These are phyloP conservation scores for Callopanchax toddi DNA, from an alignment of 2,113 vertebrate genomes.

Conservation along the genomic window DNA sequence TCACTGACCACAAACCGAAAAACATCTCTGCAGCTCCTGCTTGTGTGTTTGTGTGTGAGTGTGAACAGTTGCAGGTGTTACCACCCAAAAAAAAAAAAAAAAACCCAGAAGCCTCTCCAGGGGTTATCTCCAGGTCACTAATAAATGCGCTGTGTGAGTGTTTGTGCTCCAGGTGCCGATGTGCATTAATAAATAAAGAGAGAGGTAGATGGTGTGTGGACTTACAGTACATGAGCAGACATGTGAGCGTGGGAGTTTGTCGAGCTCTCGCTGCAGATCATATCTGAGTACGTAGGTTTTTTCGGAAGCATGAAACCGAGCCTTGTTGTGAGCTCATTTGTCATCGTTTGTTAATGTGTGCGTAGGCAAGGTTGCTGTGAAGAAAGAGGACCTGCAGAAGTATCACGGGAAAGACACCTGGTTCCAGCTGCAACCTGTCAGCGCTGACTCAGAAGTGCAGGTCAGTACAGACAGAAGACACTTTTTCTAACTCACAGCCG, in stretches of 20 bases:
- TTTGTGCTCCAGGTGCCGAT: constrained; percentile 20
- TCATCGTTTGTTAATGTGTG: constrained; percentile 36
- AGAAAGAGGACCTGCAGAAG: constrained; percentile 96
- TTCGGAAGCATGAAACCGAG: background rate
- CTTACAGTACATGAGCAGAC: constrained; percentile 25
- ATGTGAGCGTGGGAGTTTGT: constrained; percentile 18
- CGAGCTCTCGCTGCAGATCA: background rate
- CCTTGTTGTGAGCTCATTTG: constrained; percentile 14
- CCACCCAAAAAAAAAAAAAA: constrained; percentile 1
- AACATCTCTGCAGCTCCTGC: constrained; percentile 3
- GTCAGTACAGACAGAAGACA: constrained; percentile 73
- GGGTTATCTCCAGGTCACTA: constrained; percentile 31
- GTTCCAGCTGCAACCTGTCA: constrained; percentile 96
- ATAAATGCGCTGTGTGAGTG: background rate
- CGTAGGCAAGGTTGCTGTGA: constrained; percentile 94
- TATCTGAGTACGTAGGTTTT: constrained; percentile 16
- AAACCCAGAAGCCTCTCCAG: background rate
- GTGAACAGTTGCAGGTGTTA: constrained; percentile 22
- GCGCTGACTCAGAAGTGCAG: constrained; percentile 98
- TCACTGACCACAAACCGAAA: constrained; percentile 54
- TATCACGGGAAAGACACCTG: constrained; percentile 98
- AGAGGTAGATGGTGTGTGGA: constrained; percentile 17
- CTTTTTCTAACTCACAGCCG: constrained; percentile 9
- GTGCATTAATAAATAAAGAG: constrained; percentile 6
- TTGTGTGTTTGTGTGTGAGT: background rate